Percentiles rank a stretch among this genome's conserved stretches.
Conservation (phyloP, 2,888 invertebrate species). For the Drosophila percnosoma region DNA sequence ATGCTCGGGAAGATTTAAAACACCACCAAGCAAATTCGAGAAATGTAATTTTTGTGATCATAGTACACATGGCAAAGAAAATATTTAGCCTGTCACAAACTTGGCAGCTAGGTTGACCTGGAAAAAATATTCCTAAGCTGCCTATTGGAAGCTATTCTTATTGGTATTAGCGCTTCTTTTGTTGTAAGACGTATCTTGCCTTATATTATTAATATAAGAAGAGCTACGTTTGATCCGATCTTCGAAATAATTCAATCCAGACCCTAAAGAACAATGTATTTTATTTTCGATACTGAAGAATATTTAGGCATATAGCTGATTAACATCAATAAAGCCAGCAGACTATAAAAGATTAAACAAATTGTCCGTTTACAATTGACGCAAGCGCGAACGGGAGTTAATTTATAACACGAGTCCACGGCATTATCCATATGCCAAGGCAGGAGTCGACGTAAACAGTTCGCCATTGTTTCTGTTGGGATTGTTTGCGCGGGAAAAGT, state of each 20-base stretch:
- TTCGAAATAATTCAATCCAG: not conserved
- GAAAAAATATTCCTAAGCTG: not conserved
- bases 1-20: not conserved
- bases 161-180: not conserved
- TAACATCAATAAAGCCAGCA: slow-evolving; percentile 1
- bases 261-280: not conserved
- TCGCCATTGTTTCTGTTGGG: too few species aligned
- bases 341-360: not conserved
- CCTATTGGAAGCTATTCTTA: not conserved
- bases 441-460: slow-evolving; percentile 64
- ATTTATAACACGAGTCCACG: slow-evolving; percentile 40
- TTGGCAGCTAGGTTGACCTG: not conserved
- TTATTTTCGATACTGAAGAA: not conserved
- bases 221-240: not conserved
- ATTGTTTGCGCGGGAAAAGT: too few species aligned
- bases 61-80: too few species aligned
- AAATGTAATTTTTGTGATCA: too few species aligned
- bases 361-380: slow-evolving; percentile 15
- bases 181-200: not conserved
- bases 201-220: not conserved
- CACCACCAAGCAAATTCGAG: too few species aligned
- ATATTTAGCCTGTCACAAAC: too few species aligned
- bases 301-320: not conserved
- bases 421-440: slow-evolving; percentile 30
- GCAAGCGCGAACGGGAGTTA: slow-evolving; percentile 44